A percentile compares a stretch with the other conserved stretches of the same genome.
These are phyloP conservation scores for Fukomys damarensis DNA, from an alignment of 2,113 vertebrate species.

Conservation along the genomic window DNA sequence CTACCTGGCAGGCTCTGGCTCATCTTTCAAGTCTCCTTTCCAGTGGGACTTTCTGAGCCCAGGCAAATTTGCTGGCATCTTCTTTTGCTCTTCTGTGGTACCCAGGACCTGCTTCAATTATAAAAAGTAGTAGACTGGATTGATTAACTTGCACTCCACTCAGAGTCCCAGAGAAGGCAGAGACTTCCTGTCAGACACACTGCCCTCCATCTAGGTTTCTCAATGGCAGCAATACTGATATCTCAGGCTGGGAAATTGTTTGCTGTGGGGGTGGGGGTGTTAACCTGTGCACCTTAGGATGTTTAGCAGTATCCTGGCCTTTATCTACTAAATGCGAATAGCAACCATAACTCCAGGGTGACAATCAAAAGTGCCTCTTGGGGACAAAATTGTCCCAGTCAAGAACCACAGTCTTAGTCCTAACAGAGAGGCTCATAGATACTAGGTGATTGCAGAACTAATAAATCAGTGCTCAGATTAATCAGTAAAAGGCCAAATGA, in stretches of 20 bases:
- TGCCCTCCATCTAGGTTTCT: background rate
- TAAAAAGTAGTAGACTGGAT: background rate
- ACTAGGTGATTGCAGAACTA: background rate
- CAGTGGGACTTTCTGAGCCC: background rate
- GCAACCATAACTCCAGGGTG: background rate
- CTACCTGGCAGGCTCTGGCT: background rate
- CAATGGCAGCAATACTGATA: background rate
- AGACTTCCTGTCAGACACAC: background rate
- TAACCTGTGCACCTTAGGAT: background rate
- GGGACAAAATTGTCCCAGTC: fast-evolving
- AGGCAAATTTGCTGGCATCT: background rate
- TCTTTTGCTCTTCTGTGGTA: background rate
- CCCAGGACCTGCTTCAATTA: background rate
- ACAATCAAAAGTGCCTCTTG: background rate
- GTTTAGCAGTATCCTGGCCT: background rate
- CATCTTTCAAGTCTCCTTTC: background rate
- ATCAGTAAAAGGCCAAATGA: background rate
- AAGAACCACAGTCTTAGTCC: background rate
- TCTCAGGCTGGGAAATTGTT: background rate
- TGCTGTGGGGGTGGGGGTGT: too few relatives aligned
- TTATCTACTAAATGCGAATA: background rate
- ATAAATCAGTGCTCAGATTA: background rate
- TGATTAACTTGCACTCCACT: background rate
- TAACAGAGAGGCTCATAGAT: background rate
- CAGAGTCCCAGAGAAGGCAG: background rate